Base-by-base conservation (phyloP, 2,113 vertebrate genomes). In the Zootoca vivipara region DNA sequence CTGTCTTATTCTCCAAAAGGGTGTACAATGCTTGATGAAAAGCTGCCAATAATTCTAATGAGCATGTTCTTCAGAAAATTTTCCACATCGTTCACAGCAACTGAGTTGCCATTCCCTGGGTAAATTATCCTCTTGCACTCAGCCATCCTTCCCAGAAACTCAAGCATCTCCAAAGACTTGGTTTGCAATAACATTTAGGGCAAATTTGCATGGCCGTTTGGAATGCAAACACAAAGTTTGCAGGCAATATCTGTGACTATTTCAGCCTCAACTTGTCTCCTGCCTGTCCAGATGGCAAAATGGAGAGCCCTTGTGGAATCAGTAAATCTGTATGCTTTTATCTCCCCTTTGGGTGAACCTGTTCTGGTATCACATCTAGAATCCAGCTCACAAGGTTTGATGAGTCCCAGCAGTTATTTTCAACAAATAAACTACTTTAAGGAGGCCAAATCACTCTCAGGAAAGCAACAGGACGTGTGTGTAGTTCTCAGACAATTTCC, bases 31-130 rank as follows among this genome's bases (percentile, higher is more conserved):
- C 65, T 88, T 83, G 85, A 88, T 93, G 93, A 91, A 86, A 75
- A 35, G 30, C 78, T 94, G 90, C 92, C 92, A 95, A 81, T 85
- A 79, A 65, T 83, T 92, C 80, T 89, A 93, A 91, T 92, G 89
- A 87, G 93, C 62, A 89, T 30, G 65, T 92, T 46, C 91, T 91
- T 93, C 90, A 92, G 81, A 78, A 92, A 85, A 91, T 93, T 94
- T 94, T 94, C 94, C 89, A 90, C 86, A 83, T 93, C 93, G 90
- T 73, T 92, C 18, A 62, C 94, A 92, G 82, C 93, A 96, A 75
- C 87, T 91, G 82, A 91, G 70, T 91, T 93, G 77, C 90, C 38
- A 52, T 92, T 91, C 83, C 87, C 67, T 92, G 80, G 91, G 88
- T 72, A 92, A 92, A 92, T 89, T 89, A 42, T 62, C 84, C 65